Conservation (phyloP, 2,888 invertebrate species). For the Hyposoter didymator region DNA sequence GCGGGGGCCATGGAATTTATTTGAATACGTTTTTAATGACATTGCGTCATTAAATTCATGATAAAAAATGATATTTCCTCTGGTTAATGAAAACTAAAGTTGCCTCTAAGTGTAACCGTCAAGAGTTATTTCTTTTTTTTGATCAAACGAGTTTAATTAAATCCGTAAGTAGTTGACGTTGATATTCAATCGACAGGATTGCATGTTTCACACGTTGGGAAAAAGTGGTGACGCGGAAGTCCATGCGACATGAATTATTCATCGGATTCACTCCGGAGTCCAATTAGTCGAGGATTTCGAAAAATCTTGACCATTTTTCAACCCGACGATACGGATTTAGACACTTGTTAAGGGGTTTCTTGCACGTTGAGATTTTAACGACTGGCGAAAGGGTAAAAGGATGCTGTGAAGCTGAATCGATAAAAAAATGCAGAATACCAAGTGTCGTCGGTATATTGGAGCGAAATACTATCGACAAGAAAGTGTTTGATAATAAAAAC, state of each 20-base stretch:
- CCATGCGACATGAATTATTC: background rate
- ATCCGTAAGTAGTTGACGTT: background rate
- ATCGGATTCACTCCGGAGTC: background rate
- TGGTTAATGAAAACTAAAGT: background rate
- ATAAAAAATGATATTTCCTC: background rate
- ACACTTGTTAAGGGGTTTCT: background rate
- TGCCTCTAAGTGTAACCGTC: background rate
- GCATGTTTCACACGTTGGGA: background rate
- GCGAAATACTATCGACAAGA: background rate
- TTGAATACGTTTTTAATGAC: background rate
- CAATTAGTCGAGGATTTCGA: background rate
- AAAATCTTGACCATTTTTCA: background rate
- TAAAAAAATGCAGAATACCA: too few species aligned
- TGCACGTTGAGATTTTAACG: background rate
- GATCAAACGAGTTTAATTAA: background rate
- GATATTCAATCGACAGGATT: background rate
- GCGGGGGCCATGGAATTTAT: background rate
- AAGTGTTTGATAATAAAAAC: constrained; percentile 14
- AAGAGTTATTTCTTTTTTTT: background rate
- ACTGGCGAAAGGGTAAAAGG: background rate
- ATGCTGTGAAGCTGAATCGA: too few species aligned
- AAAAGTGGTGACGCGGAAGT: background rate
- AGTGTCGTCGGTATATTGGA: background rate
- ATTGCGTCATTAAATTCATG: background rate
- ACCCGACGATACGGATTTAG: background rate